Evolutionary conservation across 2,113 vertebrate species (phyloP), one percentile per base, ranked within the genome.

Genomic region (Ploceus nigricollis): DNA sequence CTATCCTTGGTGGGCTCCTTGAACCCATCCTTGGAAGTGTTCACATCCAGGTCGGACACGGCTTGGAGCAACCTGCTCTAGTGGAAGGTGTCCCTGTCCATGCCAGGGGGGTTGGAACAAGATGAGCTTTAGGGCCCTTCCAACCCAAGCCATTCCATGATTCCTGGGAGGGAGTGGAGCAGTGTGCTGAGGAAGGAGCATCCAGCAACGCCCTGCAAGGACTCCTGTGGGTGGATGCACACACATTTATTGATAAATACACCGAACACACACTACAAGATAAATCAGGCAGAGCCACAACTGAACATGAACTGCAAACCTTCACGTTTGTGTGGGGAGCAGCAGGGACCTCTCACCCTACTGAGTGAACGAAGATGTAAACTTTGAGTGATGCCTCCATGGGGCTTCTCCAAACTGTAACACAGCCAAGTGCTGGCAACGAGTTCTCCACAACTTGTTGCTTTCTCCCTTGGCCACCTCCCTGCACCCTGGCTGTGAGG

Each of bases 241-340:
- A 75, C 85, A 6, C n/a, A 5, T 96, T 96, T 96, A 97, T 90
- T 95, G 90, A 95, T 89, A 96, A 90, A 95, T 78, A 96, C 72
- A 81, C 72, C 0, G 0, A 72, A 81, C 88, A 83, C 90, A 94
- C 80, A 8, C 54, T 80, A 27, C 79, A 8, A 88, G 90, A 90
- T 68, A 87, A 83, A 65, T 33, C 71, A 21, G 90, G 76, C 10
- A 3, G 82, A 89, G 64, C 76, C 90, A 84, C 40, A 48, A 64
- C 44, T 81, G 85, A 66, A 81, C 85, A 75, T 51, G 30, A 77
- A 33, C 76, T 66, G 45, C 56, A 71, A 84, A 93, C 85, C 88
- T 93, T 93, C 93, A 87, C 2, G 31, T 40, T 20, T 57, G n/a
- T 4, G 24, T 50, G 79, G 87, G 78, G 56, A 90, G 94, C 14